These are phyloP conservation scores for Eupithecia vulgata DNA, from an alignment of 2,888 invertebrate species.

Conservation along the genomic window DNA sequence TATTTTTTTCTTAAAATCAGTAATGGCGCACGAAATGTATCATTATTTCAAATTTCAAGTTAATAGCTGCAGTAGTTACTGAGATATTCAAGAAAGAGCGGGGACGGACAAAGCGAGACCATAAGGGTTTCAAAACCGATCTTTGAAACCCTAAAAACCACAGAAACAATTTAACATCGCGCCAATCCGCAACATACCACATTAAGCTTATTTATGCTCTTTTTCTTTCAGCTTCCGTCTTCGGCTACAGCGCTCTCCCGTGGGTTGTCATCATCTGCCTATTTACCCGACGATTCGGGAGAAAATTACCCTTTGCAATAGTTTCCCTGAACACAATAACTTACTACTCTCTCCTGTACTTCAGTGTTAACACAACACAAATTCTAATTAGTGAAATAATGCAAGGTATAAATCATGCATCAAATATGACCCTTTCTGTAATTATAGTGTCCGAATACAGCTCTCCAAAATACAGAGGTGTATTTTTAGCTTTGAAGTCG, in stretches of 20 bases:
- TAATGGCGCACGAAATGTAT: too few relatives aligned
- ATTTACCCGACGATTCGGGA: conserved; percentile 46
- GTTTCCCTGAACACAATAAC: conserved; percentile 43
- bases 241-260: conserved; percentile 51
- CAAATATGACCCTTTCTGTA: conserved; percentile 44
- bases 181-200: too few relatives aligned
- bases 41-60: too few relatives aligned
- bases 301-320: conserved; percentile 49
- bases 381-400: conserved; percentile 51
- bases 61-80: too few relatives aligned
- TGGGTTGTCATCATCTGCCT: conserved; percentile 51
- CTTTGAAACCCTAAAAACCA: too few relatives aligned
- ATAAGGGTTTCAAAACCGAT: too few relatives aligned
- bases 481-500: conserved; percentile 51
- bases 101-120: too few relatives aligned
- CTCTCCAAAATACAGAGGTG: conserved; percentile 48
- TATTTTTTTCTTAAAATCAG: too few relatives aligned
- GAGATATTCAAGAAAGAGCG: too few relatives aligned
- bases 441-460: conserved; percentile 51
- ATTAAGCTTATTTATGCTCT: conserved; percentile 8
- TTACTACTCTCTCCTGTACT: conserved; percentile 46
- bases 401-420: conserved; percentile 49
- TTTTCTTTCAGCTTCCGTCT: conserved; percentile 51
- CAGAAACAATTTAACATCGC: too few relatives aligned
- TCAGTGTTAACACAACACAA: conserved; percentile 46